Evolutionary conservation across 2,113 vertebrate species (phyloP).

Genomic region (Aspiorhynchus laticeps): DNA sequence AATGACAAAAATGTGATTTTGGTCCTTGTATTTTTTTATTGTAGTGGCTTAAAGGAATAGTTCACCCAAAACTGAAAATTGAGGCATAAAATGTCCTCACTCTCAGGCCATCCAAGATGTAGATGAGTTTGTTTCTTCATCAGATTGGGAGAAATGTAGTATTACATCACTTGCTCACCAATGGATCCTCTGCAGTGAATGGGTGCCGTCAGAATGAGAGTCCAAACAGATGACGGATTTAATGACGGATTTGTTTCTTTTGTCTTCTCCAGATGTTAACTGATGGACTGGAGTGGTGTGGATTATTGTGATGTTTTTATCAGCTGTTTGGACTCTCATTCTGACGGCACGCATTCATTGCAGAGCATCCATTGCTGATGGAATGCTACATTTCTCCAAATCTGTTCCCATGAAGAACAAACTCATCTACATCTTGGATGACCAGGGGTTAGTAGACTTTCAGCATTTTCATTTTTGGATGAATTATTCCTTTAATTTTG

Average conservation of each 20-base stretch:
- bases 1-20: not conserved
- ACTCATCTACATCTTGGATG: not conserved
- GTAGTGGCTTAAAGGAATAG: not conserved
- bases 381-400: not conserved
- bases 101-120: no score
- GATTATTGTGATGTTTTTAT: not conserved
- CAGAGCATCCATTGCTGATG: not conserved
- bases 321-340: not conserved
- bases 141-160: not conserved
- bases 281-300: not conserved
- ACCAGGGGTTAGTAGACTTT: no score
- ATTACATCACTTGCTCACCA: no score
- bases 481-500: not conserved
- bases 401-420: not conserved
- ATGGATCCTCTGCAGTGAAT: not conserved
- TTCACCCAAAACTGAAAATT: no score
- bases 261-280: not conserved
- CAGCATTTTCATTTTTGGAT: not conserved
- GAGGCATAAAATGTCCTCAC: no score
- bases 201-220: not conserved
- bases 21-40: not conserved
- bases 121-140: no score
- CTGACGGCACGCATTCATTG: not conserved
- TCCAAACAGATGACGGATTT: not conserved
- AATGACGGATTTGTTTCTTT: not conserved